A percentile compares a stretch with the other conserved stretches of the same genome.
These are phyloP conservation scores for Melanerpes aurifrons DNA, from an alignment of 2,113 vertebrate species.

Conservation along the genomic window DNA sequence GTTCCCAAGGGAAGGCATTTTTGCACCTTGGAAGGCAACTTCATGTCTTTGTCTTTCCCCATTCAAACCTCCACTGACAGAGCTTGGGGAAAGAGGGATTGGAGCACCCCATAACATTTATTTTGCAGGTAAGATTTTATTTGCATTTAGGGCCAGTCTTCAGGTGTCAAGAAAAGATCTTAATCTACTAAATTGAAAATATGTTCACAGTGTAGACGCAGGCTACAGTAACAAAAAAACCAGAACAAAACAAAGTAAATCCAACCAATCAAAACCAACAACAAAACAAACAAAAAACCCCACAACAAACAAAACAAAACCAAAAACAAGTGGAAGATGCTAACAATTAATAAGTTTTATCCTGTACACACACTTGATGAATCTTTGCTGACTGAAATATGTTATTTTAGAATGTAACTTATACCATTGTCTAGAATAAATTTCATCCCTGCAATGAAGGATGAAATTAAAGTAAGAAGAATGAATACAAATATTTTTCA, in stretches of 20 bases:
- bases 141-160: neutral
- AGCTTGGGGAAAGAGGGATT: too few species aligned
- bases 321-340: neutral
- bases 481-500: neutral
- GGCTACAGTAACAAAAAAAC: fast-evolving
- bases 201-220: neutral
- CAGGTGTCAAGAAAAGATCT: neutral
- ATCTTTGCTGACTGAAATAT: neutral
- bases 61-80: too few species aligned
- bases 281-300: too few species aligned
- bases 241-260: too few species aligned
- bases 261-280: too few species aligned
- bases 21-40: too few species aligned
- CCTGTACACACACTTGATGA: neutral
- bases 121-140: fast-evolving
- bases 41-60: too few species aligned
- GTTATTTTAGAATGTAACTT: neutral
- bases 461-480: neutral
- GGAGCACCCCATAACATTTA: neutral
- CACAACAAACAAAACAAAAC: neutral
- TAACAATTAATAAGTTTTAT: neutral
- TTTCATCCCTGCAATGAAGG: neutral
- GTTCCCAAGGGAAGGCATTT: too few species aligned
- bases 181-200: fast-evolving
- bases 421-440: neutral